A percentile compares a stretch with the other conserved stretches of the same genome.
Conservation (phyloP, 2,888 invertebrate species). For the Lypha dubia region DNA sequence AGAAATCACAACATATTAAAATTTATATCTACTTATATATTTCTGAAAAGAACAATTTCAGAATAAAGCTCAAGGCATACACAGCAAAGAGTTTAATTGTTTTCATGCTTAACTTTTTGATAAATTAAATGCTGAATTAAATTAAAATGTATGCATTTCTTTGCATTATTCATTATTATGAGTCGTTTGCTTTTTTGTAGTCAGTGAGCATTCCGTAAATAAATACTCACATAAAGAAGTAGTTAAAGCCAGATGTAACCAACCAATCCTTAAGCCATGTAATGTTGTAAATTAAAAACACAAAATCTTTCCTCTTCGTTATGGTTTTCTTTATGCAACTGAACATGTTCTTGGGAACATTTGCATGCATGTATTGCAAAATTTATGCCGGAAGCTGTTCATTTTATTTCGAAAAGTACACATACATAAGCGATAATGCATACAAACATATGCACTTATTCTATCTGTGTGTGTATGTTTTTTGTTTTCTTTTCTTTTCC, state of each 20-base stretch:
- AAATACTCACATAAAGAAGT: neutral
- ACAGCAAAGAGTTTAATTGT: neutral
- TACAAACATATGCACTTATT: neutral
- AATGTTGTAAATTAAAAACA: conserved; percentile 41
- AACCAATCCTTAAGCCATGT: neutral
- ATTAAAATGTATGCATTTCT: neutral
- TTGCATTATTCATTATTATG: too few species aligned
- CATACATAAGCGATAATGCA: conserved; percentile 14
- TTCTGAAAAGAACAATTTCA: too few species aligned
- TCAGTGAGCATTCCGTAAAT: neutral
- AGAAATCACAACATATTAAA: too few species aligned
- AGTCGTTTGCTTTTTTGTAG: neutral
- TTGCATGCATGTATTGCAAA: conserved; percentile 27
- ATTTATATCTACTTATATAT: too few species aligned
- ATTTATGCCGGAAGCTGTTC: conserved; percentile 55
- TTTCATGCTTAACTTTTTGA: neutral
- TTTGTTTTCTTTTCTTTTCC: too few species aligned
- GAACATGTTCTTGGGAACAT: neutral
- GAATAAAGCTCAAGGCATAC: too few species aligned
- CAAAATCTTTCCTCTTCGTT: conserved; percentile 36
- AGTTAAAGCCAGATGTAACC: neutral
- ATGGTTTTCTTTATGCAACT: neutral
- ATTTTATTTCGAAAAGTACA: conserved; percentile 24
- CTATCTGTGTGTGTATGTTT: neutral
- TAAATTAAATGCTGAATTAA: neutral